A percentile compares a stretch with the other conserved stretches of the same genome.
phyloP scores from a whole-genome alignment of 2,797 vertebrate species.

The Rhyacichthys aspro region DNA sequence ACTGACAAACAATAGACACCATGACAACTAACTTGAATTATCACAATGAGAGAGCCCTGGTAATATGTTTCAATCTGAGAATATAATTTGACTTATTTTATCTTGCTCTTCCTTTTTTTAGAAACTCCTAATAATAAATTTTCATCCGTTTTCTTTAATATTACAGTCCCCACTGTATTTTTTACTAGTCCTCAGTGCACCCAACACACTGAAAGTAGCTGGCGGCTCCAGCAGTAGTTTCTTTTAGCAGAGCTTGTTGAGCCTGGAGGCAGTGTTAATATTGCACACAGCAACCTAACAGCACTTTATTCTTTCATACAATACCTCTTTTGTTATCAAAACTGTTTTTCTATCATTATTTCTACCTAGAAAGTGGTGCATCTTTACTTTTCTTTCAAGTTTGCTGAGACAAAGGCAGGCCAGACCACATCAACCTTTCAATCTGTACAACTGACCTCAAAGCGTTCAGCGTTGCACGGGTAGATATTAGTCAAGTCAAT shows the following conservation, averaged over 20 bases:
- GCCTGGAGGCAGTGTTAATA: conserved; percentile 59
- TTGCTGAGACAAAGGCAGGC: background rate
- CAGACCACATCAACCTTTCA: background rate
- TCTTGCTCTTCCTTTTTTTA: no score
- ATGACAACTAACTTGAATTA: no score
- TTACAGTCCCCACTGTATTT: conserved; percentile 11
- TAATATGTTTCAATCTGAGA: no score
- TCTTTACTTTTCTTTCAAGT: conserved; percentile 14
- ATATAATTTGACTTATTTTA: no score
- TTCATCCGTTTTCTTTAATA: conserved; percentile 3
- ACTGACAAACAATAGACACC: no score
- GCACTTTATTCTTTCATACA: conserved; percentile 38
- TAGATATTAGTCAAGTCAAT: conserved; percentile 11
- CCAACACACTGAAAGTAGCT: conserved; percentile 39
- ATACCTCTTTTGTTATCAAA: conserved; percentile 20
- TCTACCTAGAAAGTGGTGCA: conserved; percentile 21
- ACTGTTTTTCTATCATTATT: conserved; percentile 21
- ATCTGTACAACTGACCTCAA: conserved; percentile 2
- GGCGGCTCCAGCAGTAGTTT: conserved; percentile 27
- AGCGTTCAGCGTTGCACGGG: background rate
- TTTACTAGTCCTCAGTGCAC: conserved; percentile 14
- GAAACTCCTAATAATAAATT: no score
- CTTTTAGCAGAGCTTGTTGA: conserved; percentile 43
- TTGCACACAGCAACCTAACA: conserved; percentile 47
- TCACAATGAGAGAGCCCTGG: no score